Evolutionary conservation across 2,888 invertebrate genomes (phyloP).

Genomic region (Ceraclea dissimilis): DNA sequence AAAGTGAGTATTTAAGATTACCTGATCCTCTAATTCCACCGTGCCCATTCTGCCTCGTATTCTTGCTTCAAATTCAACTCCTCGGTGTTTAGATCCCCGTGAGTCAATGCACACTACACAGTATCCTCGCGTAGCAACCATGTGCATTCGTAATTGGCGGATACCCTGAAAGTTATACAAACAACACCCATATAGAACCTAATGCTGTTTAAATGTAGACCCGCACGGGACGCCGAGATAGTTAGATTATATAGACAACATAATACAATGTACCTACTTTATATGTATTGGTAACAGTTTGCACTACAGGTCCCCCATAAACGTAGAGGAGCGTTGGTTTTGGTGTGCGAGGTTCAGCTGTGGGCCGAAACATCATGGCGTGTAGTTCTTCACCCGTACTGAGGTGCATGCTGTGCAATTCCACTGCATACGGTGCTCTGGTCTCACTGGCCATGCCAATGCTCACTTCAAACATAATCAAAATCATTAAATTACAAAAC

Average conservation of each 20-base stretch:
- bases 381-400: conserved; percentile 49
- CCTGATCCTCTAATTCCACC: conserved; percentile 88
- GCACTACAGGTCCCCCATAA: conserved; percentile 98
- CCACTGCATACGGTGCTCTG: conserved; percentile 29
- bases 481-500: not conserved
- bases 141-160: conserved; percentile 86
- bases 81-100: conserved; percentile 89
- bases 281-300: conserved; percentile 92
- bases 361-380: conserved; percentile 87
- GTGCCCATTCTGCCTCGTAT: conserved; percentile 87
- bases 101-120: conserved; percentile 95
- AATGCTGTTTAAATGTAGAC: too few relatives aligned
- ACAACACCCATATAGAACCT: too few relatives aligned
- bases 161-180: conserved; percentile 55
- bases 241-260: too few relatives aligned
- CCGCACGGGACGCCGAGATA: too few relatives aligned
- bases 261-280: too few relatives aligned
- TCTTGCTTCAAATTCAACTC: conserved; percentile 85
- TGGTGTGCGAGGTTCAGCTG: conserved; percentile 47
- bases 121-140: conserved; percentile 92
- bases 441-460: not conserved
- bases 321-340: conserved; percentile 95
- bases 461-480: not conserved
- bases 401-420: conserved; percentile 37
- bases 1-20: conserved; percentile 26